phyloP scores from a whole-genome alignment of 1,140 invertebrate genomes.

The Drosophila sulfurigaster region DNA sequence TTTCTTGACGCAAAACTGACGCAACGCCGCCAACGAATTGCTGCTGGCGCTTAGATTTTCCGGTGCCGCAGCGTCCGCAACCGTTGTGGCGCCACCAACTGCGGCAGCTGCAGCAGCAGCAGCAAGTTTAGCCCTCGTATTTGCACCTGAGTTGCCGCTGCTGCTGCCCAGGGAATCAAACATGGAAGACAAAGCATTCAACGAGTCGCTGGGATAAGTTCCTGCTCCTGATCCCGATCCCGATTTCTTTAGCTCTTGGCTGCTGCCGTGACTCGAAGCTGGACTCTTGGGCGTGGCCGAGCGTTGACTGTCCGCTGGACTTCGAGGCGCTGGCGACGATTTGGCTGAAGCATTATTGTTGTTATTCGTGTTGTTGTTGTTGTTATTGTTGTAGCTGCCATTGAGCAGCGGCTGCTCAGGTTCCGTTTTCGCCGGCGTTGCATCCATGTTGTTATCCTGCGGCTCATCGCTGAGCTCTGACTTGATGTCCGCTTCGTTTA shows the following conservation, averaged over 20 bases:
- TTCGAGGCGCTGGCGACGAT: slow-evolving; percentile 42
- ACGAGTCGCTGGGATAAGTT: slow-evolving; percentile 86
- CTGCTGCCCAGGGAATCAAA: slow-evolving; percentile 88
- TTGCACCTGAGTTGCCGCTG: slow-evolving; percentile 40
- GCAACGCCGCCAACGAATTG: slow-evolving; percentile 79
- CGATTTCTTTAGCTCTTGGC: slow-evolving; percentile 80
- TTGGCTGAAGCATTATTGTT: slow-evolving; percentile 59
- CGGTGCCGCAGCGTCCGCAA: slow-evolving; percentile 30
- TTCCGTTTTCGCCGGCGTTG: slow-evolving; percentile 54
- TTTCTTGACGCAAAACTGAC: slow-evolving; percentile 84
- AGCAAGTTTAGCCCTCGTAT: slow-evolving; percentile 63
- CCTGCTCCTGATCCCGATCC: slow-evolving; percentile 85
- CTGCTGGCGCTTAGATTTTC: slow-evolving; percentile 76
- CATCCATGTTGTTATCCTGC: slow-evolving; percentile 24
- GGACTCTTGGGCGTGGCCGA: slow-evolving; percentile 88
- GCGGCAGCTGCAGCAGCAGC: slow-evolving; percentile 53
- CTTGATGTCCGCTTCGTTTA: slow-evolving; percentile 76
- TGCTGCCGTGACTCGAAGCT: slow-evolving; percentile 86
- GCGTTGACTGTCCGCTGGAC: slow-evolving; percentile 52
- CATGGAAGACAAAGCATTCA: slow-evolving; percentile 94
- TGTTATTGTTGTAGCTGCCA: slow-evolving; percentile 59
- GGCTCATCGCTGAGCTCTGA: slow-evolving; percentile 60
- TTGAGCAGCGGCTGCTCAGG: slow-evolving; percentile 36
- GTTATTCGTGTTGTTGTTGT: slow-evolving; percentile 45
- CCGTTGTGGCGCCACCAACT: neutral